These are phyloP conservation scores for Tetrax tetrax DNA, from an alignment of 2,113 vertebrate genomes.

Conservation along the genomic window DNA sequence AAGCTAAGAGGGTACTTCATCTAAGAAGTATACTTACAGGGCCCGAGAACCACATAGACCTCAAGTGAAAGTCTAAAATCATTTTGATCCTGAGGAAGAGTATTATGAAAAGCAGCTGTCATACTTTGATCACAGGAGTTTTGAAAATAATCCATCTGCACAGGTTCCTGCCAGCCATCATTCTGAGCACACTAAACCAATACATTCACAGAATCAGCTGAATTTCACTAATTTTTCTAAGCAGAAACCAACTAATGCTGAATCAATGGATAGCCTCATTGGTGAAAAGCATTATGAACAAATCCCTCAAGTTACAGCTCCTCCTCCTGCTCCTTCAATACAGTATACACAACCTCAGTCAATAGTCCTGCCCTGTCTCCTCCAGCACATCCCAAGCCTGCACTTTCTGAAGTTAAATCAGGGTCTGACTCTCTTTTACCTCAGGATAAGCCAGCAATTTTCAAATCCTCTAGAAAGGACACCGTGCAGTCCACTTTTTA, in stretches of 20 bases:
- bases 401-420: slow-evolving; percentile 78
- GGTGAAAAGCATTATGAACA: slow-evolving; percentile 81
- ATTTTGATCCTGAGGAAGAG: slow-evolving; percentile 86
- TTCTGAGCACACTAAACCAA: slow-evolving; percentile 78
- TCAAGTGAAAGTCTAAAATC: slow-evolving; percentile 80
- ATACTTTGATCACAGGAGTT: slow-evolving; percentile 84
- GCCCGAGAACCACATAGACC: slow-evolving; percentile 85
- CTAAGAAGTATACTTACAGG: slow-evolving; percentile 60
- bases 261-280: slow-evolving; percentile 78
- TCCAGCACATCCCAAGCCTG: slow-evolving; percentile 76
- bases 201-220: slow-evolving; percentile 74
- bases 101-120: slow-evolving; percentile 88
- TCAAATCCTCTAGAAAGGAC: slow-evolving; percentile 82
- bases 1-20: not conserved
- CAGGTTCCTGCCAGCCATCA: slow-evolving; percentile 77
- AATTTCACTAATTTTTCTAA: slow-evolving; percentile 78
- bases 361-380: slow-evolving; percentile 69
- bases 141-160: slow-evolving; percentile 80
- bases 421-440: slow-evolving; percentile 71
- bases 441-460: slow-evolving; percentile 74
- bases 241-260: slow-evolving; percentile 66
- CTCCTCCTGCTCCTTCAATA: slow-evolving; percentile 64
- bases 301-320: slow-evolving; percentile 71
- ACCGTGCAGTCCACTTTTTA: slow-evolving; percentile 79
- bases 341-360: slow-evolving; percentile 73